A percentile compares a stretch with the other conserved stretches of the same genome.
phyloP scores from a whole-genome alignment of 2,113 vertebrate species.

The Poeciliopsis prolifica region DNA sequence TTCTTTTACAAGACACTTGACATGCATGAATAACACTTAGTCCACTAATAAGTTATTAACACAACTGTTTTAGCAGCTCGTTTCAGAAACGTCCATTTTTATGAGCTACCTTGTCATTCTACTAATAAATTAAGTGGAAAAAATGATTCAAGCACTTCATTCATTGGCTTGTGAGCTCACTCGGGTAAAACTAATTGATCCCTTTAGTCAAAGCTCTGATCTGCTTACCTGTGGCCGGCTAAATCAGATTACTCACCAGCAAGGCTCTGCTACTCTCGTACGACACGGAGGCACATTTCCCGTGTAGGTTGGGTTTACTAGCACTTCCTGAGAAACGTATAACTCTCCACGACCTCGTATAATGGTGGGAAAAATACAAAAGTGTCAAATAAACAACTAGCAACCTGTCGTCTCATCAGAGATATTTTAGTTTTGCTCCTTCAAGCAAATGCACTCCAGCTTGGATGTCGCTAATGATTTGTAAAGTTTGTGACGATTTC shows the following conservation, averaged over 20 bases:
- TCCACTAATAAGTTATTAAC: conserved; percentile 36
- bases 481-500: no score
- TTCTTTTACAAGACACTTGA: conserved; percentile 13
- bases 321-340: no score
- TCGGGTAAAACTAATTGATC: conserved; percentile 17
- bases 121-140: conserved; percentile 11
- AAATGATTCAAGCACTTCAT: not conserved
- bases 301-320: no score
- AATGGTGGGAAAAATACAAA: no score
- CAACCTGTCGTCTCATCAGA: no score
- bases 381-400: no score
- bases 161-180: conserved; percentile 8
- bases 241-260: not conserved
- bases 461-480: no score
- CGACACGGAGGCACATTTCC: not conserved
- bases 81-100: conserved; percentile 17
- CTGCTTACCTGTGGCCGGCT: not conserved
- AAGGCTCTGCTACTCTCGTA: not conserved
- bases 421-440: no score
- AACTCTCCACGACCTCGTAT: no score
- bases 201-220: conserved; percentile 6
- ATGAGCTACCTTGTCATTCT: conserved; percentile 20
- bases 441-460: no score
- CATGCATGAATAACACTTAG: conserved; percentile 44
- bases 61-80: not conserved